Percentiles rank a stretch among this genome's conserved stretches.
phyloP scores from a whole-genome alignment of 92 coral and sea anemone species.

The Isaurus tuberculatus region DNA sequence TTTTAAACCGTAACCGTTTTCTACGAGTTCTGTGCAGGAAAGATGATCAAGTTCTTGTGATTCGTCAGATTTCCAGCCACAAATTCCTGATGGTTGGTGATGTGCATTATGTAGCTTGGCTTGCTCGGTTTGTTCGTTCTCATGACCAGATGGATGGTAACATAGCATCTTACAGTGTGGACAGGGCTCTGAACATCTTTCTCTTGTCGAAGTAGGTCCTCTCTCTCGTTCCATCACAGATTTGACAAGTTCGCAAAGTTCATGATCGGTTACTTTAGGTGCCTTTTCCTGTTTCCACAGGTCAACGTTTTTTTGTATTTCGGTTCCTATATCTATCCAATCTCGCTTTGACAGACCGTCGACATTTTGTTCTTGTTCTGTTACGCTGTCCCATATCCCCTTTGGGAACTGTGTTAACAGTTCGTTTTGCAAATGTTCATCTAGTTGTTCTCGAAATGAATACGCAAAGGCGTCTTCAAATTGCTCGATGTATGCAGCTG shows the following conservation, averaged over 20 bases:
- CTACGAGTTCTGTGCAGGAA: slow-evolving; percentile 5
- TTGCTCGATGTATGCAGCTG: not conserved
- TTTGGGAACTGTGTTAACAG: not conserved
- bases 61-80: not conserved
- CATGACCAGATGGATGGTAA: slow-evolving; percentile 8
- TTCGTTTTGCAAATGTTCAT: not conserved
- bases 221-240: not conserved
- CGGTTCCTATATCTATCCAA: not conserved
- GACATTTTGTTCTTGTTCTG: not conserved
- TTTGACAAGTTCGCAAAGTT: slow-evolving; percentile 10
- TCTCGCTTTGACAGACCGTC: not conserved
- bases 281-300: not conserved
- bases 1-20: fast-evolving
- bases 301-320: not conserved
- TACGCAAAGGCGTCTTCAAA: not conserved
- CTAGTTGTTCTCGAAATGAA: not conserved
- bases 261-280: not conserved
- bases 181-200: slow-evolving; percentile 22
- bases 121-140: not conserved
- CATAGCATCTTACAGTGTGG: slow-evolving; percentile 22
- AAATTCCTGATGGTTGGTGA: not conserved
- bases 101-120: slow-evolving; percentile 5
- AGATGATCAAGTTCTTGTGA: not conserved
- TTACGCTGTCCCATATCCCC: not conserved
- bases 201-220: not conserved